Evolutionary conservation across 1,140 invertebrate species (phyloP).

Genomic region (Drosophila pandora): DNA sequence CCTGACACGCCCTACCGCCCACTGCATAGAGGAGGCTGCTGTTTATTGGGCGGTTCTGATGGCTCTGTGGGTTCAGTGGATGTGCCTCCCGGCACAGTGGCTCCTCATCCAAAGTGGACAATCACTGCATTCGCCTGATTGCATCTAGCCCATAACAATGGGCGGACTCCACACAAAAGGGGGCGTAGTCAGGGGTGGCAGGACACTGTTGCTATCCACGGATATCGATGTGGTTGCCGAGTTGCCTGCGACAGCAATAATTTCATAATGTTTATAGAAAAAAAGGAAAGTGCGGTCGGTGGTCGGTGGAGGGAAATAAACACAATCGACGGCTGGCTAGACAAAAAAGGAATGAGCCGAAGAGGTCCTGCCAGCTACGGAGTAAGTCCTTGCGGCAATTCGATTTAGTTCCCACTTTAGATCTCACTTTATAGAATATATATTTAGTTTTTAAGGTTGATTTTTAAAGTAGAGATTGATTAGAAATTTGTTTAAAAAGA

Average conservation of each 20-base stretch:
- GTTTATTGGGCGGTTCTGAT: constrained; percentile 74
- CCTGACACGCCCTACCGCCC: constrained; percentile 6
- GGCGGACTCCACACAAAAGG: not conserved
- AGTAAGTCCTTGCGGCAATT: not conserved
- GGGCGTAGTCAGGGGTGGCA: not conserved
- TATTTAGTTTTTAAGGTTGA: no score
- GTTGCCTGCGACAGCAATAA: constrained; percentile 69
- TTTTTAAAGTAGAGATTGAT: no score
- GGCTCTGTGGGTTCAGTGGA: constrained; percentile 54
- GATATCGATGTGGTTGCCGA: not conserved
- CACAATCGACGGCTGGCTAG: constrained; percentile 5
- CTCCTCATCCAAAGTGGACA: constrained; percentile 63
- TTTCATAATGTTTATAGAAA: constrained; percentile 62
- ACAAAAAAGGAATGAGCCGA: not conserved
- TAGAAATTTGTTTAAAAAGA: no score
- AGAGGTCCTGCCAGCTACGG: not conserved
- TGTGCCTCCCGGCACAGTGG: constrained; percentile 12
- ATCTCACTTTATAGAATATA: not conserved
- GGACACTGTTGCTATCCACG: constrained; percentile 28
- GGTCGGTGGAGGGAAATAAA: constrained; percentile 16
- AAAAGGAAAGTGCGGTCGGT: not conserved
- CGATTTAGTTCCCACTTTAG: not conserved
- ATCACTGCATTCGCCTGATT: constrained; percentile 76
- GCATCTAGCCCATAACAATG: constrained; percentile 47
- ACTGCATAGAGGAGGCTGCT: constrained; percentile 15